phyloP scores from a whole-genome alignment of 1,140 invertebrate genomes.

The Theocolax elegans region DNA sequence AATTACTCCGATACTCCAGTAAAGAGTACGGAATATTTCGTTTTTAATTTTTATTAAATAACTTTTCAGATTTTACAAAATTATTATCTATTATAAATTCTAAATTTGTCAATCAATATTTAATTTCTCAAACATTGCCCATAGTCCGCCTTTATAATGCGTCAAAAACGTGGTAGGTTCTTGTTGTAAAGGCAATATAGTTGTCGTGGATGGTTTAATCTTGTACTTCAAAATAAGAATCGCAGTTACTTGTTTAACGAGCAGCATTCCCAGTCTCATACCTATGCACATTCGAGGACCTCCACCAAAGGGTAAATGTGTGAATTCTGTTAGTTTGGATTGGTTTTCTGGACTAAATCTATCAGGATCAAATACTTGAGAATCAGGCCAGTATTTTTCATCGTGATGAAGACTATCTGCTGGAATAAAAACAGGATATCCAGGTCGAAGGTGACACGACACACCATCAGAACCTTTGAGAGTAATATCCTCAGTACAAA shows the following conservation, averaged over 20 bases:
- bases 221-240: constrained; percentile 57
- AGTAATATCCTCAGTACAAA: constrained; percentile 53
- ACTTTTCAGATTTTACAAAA: too few relatives aligned
- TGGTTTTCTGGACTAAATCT: constrained; percentile 68
- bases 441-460: constrained; percentile 42
- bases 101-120: too few relatives aligned
- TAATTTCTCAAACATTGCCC: constrained; percentile 13
- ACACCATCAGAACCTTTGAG: constrained; percentile 48
- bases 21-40: too few relatives aligned
- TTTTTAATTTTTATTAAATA: too few relatives aligned
- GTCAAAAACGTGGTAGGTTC: constrained; percentile 25
- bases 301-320: constrained; percentile 72
- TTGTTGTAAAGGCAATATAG: constrained; percentile 45
- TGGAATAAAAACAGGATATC: constrained; percentile 57
- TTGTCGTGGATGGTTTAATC: constrained; percentile 47
- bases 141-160: constrained; percentile 23
- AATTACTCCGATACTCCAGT: too few relatives aligned
- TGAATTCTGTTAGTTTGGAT: constrained; percentile 51
- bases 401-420: constrained; percentile 63
- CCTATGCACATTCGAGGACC: constrained; percentile 71
- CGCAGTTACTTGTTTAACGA: constrained; percentile 65
- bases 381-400: constrained; percentile 69
- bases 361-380: constrained; percentile 75
- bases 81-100: too few relatives aligned
- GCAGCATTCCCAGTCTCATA: constrained; percentile 64